These are phyloP conservation scores for Stenodema calcarata DNA, from an alignment of 2,888 invertebrate genomes.

Conservation along the genomic window DNA sequence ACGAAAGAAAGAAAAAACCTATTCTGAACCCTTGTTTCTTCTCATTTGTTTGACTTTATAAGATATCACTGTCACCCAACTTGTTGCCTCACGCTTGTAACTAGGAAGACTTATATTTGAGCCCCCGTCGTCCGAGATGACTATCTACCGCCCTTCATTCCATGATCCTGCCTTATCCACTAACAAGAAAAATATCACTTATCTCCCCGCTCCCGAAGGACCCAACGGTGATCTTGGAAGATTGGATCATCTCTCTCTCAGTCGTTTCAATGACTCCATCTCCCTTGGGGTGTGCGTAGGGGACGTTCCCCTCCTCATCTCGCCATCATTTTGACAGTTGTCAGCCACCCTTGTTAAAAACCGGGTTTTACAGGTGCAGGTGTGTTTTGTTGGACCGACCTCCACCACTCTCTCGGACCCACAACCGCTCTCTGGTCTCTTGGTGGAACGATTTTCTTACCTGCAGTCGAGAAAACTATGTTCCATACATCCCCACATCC, in stretches of 20 bases:
- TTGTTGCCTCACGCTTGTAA: neutral
- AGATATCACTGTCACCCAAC: neutral
- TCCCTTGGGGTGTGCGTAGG: neutral
- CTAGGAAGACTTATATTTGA: neutral
- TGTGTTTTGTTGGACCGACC: neutral
- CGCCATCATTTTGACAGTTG: conserved; percentile 42
- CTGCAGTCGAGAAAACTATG: neutral
- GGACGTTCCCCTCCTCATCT: neutral
- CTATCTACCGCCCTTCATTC: conserved; percentile 22
- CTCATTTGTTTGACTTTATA: neutral
- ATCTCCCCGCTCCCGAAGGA: neutral
- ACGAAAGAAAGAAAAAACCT: neutral
- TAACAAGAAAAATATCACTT: neutral
- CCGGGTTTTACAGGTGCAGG: conserved; percentile 42
- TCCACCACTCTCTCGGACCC: neutral
- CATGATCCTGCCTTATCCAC: neutral
- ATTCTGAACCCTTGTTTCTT: neutral
- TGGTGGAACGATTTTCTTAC: neutral
- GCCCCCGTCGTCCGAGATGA: neutral
- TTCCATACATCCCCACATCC: too few species aligned
- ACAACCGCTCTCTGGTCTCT: neutral
- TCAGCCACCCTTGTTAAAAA: conserved; percentile 46
- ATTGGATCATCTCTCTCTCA: neutral
- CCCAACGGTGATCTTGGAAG: neutral
- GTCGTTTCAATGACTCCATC: neutral